Evolutionary conservation across 64 coral and sea anemone species (phyloP).

Genomic region (Exaiptasia diaphana): DNA sequence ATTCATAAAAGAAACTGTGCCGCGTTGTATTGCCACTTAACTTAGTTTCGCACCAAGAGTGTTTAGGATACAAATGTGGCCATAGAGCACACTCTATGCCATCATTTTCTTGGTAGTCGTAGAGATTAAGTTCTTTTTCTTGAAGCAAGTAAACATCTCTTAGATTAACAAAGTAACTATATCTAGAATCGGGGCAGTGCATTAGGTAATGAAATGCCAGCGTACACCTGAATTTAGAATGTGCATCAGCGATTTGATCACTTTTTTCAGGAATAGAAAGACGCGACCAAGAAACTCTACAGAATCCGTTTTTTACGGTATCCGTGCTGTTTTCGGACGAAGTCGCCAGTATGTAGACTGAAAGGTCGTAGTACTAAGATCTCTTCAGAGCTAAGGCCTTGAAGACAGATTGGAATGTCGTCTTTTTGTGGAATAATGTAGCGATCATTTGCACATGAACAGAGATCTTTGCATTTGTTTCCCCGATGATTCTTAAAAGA

Average conservation of each 20-base stretch:
- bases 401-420: neutral
- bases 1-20: slow-evolving; percentile 16
- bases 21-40: neutral
- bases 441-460: neutral
- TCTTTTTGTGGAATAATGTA: neutral
- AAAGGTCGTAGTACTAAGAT: neutral
- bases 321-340: neutral
- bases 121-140: neutral
- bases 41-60: neutral
- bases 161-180: neutral
- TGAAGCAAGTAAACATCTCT: neutral
- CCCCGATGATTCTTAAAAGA: neutral
- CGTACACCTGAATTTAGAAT: neutral
- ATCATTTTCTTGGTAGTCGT: neutral
- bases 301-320: slow-evolving; percentile 10
- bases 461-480: neutral
- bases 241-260: neutral
- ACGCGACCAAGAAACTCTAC: neutral
- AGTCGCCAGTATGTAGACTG: slow-evolving; percentile 1
- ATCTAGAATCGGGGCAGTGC: neutral
- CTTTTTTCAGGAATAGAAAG: neutral
- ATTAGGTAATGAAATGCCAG: neutral
- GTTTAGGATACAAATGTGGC: slow-evolving; percentile 19
- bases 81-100: slow-evolving; percentile 50
- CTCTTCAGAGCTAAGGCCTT: neutral